phyloP scores from a whole-genome alignment of 2,113 vertebrate species.

The Gymnogyps californianus region DNA sequence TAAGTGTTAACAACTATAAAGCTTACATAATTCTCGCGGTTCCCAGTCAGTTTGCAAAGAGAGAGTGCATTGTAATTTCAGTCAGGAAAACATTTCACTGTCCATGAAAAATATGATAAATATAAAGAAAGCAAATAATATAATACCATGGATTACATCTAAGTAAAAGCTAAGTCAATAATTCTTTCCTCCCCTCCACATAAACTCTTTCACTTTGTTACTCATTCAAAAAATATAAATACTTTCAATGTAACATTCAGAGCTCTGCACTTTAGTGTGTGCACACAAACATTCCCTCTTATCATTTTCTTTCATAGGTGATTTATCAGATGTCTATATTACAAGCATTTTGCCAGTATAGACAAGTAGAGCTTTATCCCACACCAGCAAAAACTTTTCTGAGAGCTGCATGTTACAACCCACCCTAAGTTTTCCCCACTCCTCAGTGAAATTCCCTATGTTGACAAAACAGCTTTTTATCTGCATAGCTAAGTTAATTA shows the following conservation, averaged over 20 bases:
- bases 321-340: conserved; percentile 9
- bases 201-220: neutral
- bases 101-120: neutral
- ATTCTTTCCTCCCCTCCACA: neutral
- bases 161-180: neutral
- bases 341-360: conserved; percentile 13
- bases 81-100: neutral
- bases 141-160: neutral
- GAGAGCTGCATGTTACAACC: neutral
- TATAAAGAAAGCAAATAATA: neutral
- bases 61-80: neutral
- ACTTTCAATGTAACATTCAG: neutral
- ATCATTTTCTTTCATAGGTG: neutral
- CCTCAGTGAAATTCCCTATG: conserved; percentile 18
- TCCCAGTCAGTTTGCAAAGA: neutral
- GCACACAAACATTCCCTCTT: conserved; percentile 19
- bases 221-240: neutral
- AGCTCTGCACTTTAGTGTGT: neutral
- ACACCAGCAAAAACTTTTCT: neutral
- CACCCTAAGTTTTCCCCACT: conserved; percentile 1
- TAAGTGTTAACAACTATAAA: neutral
- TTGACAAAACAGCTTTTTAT: conserved; percentile 59
- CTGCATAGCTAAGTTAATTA: conserved; percentile 35
- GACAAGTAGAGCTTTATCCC: conserved; percentile 19
- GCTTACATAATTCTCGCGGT: neutral